phyloP scores from a whole-genome alignment of 1,140 invertebrate species.

The Drosophila sproati region DNA sequence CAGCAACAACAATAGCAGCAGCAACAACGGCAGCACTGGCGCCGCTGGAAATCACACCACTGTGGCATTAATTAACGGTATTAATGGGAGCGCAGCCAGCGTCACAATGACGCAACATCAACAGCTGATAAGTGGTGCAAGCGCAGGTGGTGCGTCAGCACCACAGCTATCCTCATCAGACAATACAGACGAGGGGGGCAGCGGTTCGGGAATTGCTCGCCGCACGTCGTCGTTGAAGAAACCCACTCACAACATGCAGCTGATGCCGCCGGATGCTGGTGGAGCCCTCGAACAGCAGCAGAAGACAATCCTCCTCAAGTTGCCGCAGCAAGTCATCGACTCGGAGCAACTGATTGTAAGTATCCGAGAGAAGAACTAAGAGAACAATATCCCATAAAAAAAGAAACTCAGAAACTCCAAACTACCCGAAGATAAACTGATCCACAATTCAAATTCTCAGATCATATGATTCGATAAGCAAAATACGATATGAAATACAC shows the following conservation, averaged over 20 bases:
- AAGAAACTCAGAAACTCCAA: conserved; percentile 5
- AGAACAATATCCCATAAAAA: background rate
- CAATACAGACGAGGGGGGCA: conserved; percentile 65
- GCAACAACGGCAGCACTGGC: conserved; percentile 26
- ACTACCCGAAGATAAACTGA: conserved; percentile 22
- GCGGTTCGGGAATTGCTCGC: conserved; percentile 21
- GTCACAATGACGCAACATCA: conserved; percentile 63
- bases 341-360: conserved; percentile 83
- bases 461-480: background rate
- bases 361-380: conserved; percentile 19
- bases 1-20: conserved; percentile 39
- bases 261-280: conserved; percentile 59
- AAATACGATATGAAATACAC: background rate
- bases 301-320: conserved; percentile 81
- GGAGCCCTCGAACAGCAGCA: conserved; percentile 56
- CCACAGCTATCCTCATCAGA: conserved; percentile 77
- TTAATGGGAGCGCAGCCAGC: conserved; percentile 65
- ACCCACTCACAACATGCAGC: conserved; percentile 47
- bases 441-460: background rate
- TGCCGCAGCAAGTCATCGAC: conserved; percentile 76
- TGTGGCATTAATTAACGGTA: conserved; percentile 70
- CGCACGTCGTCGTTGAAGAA: conserved; percentile 75
- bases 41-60: conserved; percentile 47
- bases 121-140: conserved; percentile 5
- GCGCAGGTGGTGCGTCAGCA: conserved; percentile 7